phyloP scores from a whole-genome alignment of 2,888 invertebrate species.

The Odontocolon sp. region DNA sequence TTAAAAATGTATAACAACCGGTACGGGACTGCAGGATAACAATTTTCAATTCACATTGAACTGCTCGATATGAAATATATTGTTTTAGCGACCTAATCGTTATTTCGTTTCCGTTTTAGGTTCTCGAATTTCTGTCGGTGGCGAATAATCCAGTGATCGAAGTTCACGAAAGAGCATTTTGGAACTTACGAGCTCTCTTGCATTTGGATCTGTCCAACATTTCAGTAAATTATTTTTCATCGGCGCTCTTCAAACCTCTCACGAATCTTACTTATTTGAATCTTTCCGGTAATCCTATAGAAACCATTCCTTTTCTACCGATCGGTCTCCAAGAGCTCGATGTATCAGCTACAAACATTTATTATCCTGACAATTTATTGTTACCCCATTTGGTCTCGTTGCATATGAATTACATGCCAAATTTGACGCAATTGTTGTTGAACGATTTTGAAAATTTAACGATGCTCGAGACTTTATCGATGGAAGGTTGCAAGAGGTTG shows the following conservation, averaged over 20 bases:
- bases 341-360: slow-evolving; percentile 84
- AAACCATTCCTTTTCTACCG: slow-evolving; percentile 83
- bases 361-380: slow-evolving; percentile 80
- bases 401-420: slow-evolving; percentile 83
- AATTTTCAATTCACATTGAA: too few relatives aligned
- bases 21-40: too few relatives aligned
- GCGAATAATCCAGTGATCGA: slow-evolving; percentile 76
- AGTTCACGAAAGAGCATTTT: slow-evolving; percentile 76
- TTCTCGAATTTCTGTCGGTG: slow-evolving; percentile 73
- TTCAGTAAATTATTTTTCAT: slow-evolving; percentile 69
- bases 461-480: slow-evolving; percentile 82
- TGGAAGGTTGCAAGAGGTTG: slow-evolving; percentile 83
- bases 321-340: slow-evolving; percentile 84
- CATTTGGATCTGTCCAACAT: slow-evolving; percentile 74
- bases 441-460: slow-evolving; percentile 83
- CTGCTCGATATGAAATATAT: too few relatives aligned
- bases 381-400: slow-evolving; percentile 82
- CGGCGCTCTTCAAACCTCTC: slow-evolving; percentile 71
- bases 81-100: neutral
- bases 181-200: slow-evolving; percentile 67
- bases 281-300: slow-evolving; percentile 82
- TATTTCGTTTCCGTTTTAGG: slow-evolving; percentile 63
- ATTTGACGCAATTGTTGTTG: slow-evolving; percentile 82
- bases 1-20: neutral
- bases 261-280: slow-evolving; percentile 70